These are phyloP conservation scores for Battus philenor DNA, from an alignment of 1,140 invertebrate species.

Conservation along the genomic window DNA sequence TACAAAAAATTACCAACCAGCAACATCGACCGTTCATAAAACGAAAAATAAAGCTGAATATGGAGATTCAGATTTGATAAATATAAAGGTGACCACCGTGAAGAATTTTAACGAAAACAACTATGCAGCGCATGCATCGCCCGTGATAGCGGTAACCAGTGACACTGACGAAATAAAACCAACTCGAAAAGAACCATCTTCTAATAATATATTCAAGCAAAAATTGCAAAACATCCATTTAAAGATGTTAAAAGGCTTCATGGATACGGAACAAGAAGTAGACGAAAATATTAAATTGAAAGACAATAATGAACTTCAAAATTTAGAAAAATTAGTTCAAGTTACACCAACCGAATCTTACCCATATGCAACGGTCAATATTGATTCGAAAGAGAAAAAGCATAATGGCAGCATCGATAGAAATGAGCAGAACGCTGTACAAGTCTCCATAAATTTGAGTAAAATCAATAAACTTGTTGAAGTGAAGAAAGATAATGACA, in stretches of 20 bases:
- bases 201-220: no score
- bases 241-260: background rate
- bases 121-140: no score
- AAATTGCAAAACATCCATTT: slow-evolving; percentile 1
- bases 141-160: no score
- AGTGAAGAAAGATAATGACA: background rate
- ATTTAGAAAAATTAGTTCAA: background rate
- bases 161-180: no score
- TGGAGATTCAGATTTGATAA: background rate
- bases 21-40: background rate
- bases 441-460: no score
- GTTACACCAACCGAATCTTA: no score
- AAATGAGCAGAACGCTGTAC: no score
- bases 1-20: background rate
- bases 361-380: no score
- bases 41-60: slow-evolving; percentile 1
- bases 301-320: background rate
- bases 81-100: slow-evolving; percentile 8
- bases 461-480: no score
- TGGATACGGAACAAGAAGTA: background rate
- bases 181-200: no score
- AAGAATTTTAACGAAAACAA: slow-evolving; percentile 2
- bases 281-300: background rate
- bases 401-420: no score
- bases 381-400: no score